Evolutionary conservation across 2,797 vertebrate species (phyloP).

Genomic region (Aphelocoma californica): DNA sequence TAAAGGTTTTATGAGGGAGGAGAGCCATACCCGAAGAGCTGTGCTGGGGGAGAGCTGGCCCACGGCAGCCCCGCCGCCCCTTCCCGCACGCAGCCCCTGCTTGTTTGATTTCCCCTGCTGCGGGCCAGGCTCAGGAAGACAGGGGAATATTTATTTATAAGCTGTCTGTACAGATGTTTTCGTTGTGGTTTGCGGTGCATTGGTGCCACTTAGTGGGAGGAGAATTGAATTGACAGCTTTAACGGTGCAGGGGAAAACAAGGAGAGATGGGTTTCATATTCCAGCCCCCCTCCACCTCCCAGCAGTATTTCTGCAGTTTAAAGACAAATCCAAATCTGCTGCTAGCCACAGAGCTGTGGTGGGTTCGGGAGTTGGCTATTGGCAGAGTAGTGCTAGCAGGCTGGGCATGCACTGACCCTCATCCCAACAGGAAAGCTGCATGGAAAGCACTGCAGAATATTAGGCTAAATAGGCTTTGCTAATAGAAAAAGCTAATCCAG

Average conservation of each 20-base stretch:
- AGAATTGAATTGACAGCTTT: conserved; percentile 71
- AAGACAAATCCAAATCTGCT: not conserved
- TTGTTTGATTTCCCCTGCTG: conserved; percentile 2
- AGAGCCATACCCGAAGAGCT: not conserved
- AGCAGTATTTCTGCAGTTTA: not conserved
- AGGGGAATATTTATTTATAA: conserved; percentile 58
- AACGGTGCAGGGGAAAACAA: conserved; percentile 13
- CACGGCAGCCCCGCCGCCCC: fast-evolving
- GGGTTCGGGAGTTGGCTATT: not conserved
- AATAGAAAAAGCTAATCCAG: not conserved
- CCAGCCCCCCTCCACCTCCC: not conserved
- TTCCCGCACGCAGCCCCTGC: not conserved
- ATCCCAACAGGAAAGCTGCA: not conserved
- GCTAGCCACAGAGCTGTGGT: not conserved
- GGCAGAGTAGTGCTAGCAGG: not conserved
- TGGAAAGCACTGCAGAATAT: not conserved
- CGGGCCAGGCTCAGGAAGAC: not conserved
- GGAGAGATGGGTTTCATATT: not conserved
- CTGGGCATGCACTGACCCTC: not conserved
- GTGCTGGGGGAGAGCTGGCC: not conserved
- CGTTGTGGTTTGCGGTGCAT: conserved; percentile 66
- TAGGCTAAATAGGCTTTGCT: not conserved
- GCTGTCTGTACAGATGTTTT: conserved; percentile 58
- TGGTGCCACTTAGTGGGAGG: conserved; percentile 79
- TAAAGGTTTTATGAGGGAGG: not conserved